Conservation (phyloP, 2,797 vertebrate genomes). For the Emydoidea blandingii region DNA sequence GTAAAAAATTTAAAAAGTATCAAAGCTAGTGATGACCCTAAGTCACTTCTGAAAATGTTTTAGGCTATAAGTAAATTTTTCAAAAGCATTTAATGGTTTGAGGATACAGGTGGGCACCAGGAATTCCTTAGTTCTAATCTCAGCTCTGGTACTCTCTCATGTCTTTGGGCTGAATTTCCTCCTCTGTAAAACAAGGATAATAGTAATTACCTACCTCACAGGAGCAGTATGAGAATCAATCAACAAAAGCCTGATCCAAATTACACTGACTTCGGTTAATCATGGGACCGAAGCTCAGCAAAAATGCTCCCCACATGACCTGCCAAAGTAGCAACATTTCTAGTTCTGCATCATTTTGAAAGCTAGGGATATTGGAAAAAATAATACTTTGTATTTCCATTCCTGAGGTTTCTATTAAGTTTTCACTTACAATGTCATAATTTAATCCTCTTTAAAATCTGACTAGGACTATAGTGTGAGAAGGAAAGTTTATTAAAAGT, state of each 20-base stretch:
- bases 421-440: background rate
- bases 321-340: background rate
- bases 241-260: background rate
- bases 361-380: background rate
- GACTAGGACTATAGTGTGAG: background rate
- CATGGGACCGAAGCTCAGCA: background rate
- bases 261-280: background rate
- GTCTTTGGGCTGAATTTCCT: background rate
- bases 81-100: background rate
- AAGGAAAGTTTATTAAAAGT: background rate
- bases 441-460: constrained; percentile 27
- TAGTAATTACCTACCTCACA: too few species aligned
- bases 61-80: background rate
- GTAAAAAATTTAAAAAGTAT: background rate
- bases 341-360: background rate
- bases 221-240: background rate
- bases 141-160: background rate
- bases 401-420: background rate
- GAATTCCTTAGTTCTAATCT: background rate
- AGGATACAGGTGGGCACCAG: rapidly evolving
- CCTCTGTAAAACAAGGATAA: background rate
- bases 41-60: background rate
- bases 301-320: background rate
- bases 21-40: background rate
- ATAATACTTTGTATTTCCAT: background rate